Percentiles rank a stretch among this genome's conserved stretches.
These are phyloP conservation scores for Protobothrops flavoviridis DNA, from an alignment of 2,113 vertebrate genomes.

Conservation along the genomic window DNA sequence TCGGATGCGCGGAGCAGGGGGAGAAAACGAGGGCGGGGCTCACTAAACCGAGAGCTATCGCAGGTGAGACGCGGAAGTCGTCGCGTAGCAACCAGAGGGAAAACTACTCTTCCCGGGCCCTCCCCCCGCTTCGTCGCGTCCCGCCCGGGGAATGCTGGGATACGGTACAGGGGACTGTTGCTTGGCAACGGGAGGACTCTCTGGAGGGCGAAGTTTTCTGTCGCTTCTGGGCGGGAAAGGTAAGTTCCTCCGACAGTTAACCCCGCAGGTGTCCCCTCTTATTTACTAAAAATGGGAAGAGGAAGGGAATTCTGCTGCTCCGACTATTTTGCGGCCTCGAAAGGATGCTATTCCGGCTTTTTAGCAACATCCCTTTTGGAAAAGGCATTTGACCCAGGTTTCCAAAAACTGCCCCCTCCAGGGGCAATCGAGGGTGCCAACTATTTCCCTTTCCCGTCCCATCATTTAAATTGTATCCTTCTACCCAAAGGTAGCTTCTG, in stretches of 20 bases:
- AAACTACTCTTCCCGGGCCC: too few relatives aligned
- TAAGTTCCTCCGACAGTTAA: background rate
- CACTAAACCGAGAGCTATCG: background rate
- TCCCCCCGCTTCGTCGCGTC: background rate
- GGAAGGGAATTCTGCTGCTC: background rate
- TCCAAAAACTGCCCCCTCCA: background rate
- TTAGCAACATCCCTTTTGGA: background rate
- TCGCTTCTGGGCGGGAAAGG: background rate
- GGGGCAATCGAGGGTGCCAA: background rate
- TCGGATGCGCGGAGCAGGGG: background rate
- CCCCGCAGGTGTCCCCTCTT: background rate
- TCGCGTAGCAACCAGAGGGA: slow-evolving; percentile 2
- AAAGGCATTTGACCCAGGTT: background rate
- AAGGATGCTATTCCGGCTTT: background rate
- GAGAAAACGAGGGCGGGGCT: background rate
- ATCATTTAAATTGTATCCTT: background rate
- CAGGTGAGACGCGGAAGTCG: background rate
- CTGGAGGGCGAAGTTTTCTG: background rate
- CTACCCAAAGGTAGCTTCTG: background rate
- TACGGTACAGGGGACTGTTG: background rate
- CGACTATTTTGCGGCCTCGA: background rate
- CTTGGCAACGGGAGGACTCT: slow-evolving; percentile 19
- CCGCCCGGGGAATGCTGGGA: background rate
- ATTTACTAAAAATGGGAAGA: background rate
- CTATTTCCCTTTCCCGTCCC: background rate